A percentile compares a stretch with the other conserved stretches of the same genome.
phyloP scores from a whole-genome alignment of 2,113 vertebrate genomes.

The Serinus canaria region DNA sequence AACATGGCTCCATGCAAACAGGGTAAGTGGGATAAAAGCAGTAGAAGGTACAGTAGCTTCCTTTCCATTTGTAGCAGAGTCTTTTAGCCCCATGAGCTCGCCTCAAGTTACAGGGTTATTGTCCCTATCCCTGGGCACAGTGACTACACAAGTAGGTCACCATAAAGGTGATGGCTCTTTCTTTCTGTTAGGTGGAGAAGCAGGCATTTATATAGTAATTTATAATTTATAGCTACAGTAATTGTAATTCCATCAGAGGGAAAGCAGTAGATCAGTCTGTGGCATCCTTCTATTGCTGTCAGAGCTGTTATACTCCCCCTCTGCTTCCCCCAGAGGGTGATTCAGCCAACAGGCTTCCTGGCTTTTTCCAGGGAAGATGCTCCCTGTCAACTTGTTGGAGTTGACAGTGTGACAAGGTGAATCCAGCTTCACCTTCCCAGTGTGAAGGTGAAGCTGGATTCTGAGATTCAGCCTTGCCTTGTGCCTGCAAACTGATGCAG shows the following conservation, averaged over 20 bases:
- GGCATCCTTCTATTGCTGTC: neutral
- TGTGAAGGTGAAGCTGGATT: neutral
- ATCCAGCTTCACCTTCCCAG: neutral
- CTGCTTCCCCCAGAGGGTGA: neutral
- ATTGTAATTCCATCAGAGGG: neutral
- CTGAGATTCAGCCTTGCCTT: neutral
- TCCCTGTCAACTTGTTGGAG: neutral
- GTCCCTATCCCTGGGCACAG: neutral
- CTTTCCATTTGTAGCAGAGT: neutral
- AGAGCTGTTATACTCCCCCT: neutral
- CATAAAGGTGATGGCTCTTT: neutral
- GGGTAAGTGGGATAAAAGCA: neutral
- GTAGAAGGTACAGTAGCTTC: neutral
- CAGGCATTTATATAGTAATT: rapidly evolving
- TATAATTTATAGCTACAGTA: neutral
- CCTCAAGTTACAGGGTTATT: neutral
- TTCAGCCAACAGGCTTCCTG: neutral
- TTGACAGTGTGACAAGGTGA: too few species aligned
- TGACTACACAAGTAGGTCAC: neutral
- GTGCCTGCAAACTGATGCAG: neutral
- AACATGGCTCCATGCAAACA: slow-evolving; percentile 74
- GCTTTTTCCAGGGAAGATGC: neutral
- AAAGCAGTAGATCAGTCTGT: neutral
- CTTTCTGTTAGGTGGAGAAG: neutral
- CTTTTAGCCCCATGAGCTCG: neutral